A percentile compares a stretch with the other conserved stretches of the same genome.
These are phyloP conservation scores for Leptinotarsa undecemlineata DNA, from an alignment of 1,140 invertebrate species.

Conservation along the genomic window DNA sequence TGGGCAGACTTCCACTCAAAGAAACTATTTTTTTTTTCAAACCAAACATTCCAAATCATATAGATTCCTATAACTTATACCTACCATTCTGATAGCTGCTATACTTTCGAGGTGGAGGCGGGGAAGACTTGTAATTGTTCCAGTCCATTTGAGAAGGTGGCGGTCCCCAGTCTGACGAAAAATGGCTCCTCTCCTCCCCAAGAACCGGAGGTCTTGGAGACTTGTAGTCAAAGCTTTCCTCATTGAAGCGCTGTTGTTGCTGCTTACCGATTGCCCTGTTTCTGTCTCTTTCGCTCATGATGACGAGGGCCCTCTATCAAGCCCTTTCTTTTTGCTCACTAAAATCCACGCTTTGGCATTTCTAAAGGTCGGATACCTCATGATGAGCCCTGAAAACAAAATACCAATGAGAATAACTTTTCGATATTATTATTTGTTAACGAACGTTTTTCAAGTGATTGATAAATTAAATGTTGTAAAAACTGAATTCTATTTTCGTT, in stretches of 20 bases:
- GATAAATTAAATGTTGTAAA: no score
- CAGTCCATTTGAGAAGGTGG: slow-evolving; percentile 40
- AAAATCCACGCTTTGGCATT: slow-evolving; percentile 12
- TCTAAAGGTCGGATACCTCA: slow-evolving; percentile 15
- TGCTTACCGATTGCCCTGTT: slow-evolving; percentile 21
- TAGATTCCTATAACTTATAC: not conserved
- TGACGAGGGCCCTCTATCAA: slow-evolving; percentile 34
- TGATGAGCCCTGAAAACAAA: slow-evolving; percentile 21
- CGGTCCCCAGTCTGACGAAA: slow-evolving; percentile 43
- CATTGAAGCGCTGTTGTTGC: slow-evolving; percentile 44
- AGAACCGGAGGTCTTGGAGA: slow-evolving; percentile 52
- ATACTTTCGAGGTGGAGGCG: slow-evolving; percentile 43
- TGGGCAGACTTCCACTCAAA: not conserved
- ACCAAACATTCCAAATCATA: not conserved
- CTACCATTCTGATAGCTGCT: slow-evolving; percentile 34
- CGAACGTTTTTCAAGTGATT: no score
- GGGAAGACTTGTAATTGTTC: slow-evolving; percentile 41
- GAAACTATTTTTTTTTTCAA: not conserved
- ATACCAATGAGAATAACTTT: no score
- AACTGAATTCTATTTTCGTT: no score
- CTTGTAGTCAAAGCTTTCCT: slow-evolving; percentile 48
- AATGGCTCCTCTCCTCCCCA: slow-evolving; percentile 51
- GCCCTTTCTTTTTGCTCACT: slow-evolving; percentile 10
- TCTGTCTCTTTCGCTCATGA: slow-evolving; percentile 43
- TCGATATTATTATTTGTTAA: no score